Base-by-base conservation (phyloP, 2,888 invertebrate genomes). In the Watsonalla binaria region DNA sequence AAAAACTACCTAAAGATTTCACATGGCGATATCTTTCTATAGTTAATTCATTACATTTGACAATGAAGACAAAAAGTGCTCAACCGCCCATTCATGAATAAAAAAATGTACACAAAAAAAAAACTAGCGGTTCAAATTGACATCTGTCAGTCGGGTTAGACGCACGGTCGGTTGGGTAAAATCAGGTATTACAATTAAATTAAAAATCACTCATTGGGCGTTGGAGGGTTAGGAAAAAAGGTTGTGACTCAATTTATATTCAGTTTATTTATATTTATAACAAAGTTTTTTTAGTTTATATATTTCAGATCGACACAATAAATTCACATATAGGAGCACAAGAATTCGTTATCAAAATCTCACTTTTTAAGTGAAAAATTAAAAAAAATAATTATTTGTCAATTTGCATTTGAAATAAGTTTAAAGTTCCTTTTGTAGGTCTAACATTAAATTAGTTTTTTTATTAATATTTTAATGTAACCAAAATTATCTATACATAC, bases 111-210 rank as follows among this genome's bases (percentile, higher is more conserved):
- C 57, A 50, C 61, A 54, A 61, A 63, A 63, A 69, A 63, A 65
- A 67, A 60, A 58, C 51, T 58, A 51, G 52, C 51, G 77, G 78
- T 76, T 61, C 61, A 66, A 79, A 84, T 87, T 89, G 90, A 89
- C 90, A 88, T 86, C 79, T 90, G 90, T 87, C 90, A 70, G 72
- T 66, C 66, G 70, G 42, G 11, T 11, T 63, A 65, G 70, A 74
- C 73, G 70, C 79, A 79, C 80, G 86, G 73, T 83, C 76, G 76
- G 84, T 78, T 84, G 87, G 66, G 76, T 87, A 81, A 86, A 88
- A 88, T 88, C 90, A 83, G 75, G 90, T 90, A 89, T 86, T 83
- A 89, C 87, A 90, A 90, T 90, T 89, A 90, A 88, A 89, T 90
- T 90, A 84, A 86, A 88, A 90, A 88, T 84, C 90, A 90, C 72